Conservation (phyloP, 1,140 invertebrate genomes). For the Homalodisca vitripennis region DNA sequence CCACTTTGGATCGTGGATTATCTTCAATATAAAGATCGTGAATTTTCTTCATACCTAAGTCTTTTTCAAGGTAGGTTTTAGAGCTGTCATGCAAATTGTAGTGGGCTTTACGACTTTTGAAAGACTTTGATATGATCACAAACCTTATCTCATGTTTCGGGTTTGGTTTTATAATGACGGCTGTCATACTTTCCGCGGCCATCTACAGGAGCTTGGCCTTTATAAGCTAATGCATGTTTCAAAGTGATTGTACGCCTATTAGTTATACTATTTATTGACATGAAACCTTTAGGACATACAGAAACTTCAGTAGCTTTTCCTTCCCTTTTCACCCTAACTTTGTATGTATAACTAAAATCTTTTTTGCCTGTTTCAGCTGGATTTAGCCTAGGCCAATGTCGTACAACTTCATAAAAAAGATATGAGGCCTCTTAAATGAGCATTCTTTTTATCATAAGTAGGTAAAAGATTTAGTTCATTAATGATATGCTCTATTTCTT, state of each 20-base stretch:
- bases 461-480: constrained; percentile 16
- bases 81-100: too few relatives aligned
- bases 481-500: constrained; percentile 8
- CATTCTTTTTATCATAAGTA: constrained; percentile 14
- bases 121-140: constrained; percentile 24
- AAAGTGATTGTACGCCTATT: constrained; percentile 4
- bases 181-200: constrained; percentile 30
- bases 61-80: constrained; percentile 28
- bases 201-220: constrained; percentile 18
- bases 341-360: constrained; percentile 13
- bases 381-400: constrained; percentile 19
- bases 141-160: constrained; percentile 24
- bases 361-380: not conserved
- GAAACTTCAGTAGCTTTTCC: constrained; percentile 6
- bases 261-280: constrained; percentile 8
- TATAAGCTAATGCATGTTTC: constrained; percentile 3
- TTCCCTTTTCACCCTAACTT: constrained; percentile 14
- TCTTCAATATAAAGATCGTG: constrained; percentile 17
- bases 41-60: too few relatives aligned
- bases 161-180: constrained; percentile 25
- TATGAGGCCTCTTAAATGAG: constrained; percentile 26
- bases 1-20: constrained; percentile 9
- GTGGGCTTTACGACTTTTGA: too few relatives aligned
- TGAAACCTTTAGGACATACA: constrained; percentile 21
- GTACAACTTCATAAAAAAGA: constrained; percentile 10